Evolutionary conservation across 2,113 vertebrate genomes (phyloP).

Genomic region (Poicephalus meyeri): DNA sequence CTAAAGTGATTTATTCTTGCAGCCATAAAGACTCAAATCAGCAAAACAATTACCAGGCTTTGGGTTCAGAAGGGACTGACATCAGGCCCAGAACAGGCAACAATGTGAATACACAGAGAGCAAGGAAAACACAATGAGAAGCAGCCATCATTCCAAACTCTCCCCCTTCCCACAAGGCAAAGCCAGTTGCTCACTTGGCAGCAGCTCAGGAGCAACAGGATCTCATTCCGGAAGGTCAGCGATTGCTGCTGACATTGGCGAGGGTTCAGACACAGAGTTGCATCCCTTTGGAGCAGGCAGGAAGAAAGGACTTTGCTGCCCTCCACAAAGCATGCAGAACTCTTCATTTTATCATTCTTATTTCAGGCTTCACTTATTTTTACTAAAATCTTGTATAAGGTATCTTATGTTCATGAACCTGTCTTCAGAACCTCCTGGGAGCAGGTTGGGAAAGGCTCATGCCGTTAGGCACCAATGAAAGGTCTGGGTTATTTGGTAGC

Average conservation of each 20-base stretch:
- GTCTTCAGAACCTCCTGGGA: background rate
- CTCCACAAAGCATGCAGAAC: background rate
- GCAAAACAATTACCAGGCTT: background rate
- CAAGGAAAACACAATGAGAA: accelerated
- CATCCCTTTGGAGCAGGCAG: background rate
- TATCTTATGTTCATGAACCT: background rate
- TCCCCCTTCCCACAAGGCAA: background rate
- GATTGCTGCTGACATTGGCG: background rate
- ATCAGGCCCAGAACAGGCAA: background rate
- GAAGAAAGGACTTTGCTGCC: background rate
- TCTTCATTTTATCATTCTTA: background rate
- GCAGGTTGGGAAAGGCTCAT: background rate
- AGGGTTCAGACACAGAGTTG: background rate
- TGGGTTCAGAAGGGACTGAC: background rate
- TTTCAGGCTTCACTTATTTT: background rate
- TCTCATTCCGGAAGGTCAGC: background rate
- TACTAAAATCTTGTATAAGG: background rate
- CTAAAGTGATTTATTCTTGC: background rate
- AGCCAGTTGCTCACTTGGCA: background rate
- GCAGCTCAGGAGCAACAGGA: background rate
- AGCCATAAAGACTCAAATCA: background rate
- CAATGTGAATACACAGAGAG: background rate
- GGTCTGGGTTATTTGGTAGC: accelerated
- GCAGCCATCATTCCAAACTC: accelerated
- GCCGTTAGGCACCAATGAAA: background rate